Evolutionary conservation across 2,113 vertebrate genomes (phyloP).

Genomic region (Rhynchopsitta pachyrhyncha): DNA sequence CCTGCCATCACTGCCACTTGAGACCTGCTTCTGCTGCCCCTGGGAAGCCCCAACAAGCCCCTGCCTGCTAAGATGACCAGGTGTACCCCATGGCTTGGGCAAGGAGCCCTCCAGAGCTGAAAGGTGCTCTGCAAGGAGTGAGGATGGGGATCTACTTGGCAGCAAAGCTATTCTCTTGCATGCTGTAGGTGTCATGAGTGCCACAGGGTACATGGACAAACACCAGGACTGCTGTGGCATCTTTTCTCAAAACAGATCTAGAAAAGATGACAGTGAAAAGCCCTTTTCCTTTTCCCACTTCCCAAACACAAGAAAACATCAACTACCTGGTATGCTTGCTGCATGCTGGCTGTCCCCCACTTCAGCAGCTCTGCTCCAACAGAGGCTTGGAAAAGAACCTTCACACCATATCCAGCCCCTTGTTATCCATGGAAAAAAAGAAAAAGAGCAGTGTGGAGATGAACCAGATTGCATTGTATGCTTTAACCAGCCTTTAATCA

Average conservation of each 20-base stretch:
- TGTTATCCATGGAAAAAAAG: neutral
- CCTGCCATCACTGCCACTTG: neutral
- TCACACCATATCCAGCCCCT: neutral
- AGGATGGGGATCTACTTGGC: neutral
- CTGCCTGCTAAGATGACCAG: rapidly evolving
- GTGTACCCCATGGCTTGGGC: rapidly evolving
- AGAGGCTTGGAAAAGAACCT: neutral
- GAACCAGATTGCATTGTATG: neutral
- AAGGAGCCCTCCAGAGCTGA: neutral
- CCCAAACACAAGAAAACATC: neutral
- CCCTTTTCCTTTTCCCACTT: neutral
- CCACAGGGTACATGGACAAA: neutral
- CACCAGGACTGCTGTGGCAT: neutral
- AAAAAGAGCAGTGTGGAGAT: neutral
- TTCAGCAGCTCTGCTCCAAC: neutral
- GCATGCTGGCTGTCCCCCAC: rapidly evolving
- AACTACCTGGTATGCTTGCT: neutral
- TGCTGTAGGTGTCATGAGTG: rapidly evolving
- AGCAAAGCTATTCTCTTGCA: rapidly evolving
- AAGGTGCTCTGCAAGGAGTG: neutral
- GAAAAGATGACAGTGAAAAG: neutral
- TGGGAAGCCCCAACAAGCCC: neutral
- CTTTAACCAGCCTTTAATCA: constrained; percentile 8
- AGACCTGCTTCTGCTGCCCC: neutral
- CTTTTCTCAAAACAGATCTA: neutral